Evolutionary conservation across 2,797 vertebrate genomes (phyloP).

Genomic region (Tolypeutes matacus): DNA sequence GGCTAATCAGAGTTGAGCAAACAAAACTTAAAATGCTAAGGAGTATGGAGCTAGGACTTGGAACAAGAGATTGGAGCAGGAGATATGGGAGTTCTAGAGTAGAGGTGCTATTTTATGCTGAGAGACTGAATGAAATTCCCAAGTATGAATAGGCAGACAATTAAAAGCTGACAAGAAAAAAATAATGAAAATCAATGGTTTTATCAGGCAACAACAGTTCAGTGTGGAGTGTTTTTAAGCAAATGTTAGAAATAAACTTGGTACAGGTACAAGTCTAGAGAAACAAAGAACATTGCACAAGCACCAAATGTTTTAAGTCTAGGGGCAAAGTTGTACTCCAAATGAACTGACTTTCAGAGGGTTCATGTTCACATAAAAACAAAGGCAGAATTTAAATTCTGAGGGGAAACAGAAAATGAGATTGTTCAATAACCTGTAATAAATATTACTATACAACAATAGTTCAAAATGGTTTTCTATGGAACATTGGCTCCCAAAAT

Average conservation of each 20-base stretch:
- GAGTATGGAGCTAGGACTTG: too few relatives aligned
- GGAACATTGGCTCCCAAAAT: background rate
- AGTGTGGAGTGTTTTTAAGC: background rate
- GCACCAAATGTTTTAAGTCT: background rate
- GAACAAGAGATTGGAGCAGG: too few relatives aligned
- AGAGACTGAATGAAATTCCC: background rate
- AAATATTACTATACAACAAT: background rate
- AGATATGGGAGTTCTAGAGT: background rate
- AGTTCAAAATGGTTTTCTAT: background rate
- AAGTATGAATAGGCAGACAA: background rate
- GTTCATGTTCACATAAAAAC: background rate
- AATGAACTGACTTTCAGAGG: background rate
- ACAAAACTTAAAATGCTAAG: too few relatives aligned
- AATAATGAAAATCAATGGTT: background rate
- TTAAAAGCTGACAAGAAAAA: background rate
- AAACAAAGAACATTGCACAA: background rate
- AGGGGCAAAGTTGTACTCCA: background rate
- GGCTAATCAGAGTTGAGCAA: conserved; percentile 30
- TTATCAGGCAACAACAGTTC: background rate
- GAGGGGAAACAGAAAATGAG: background rate
- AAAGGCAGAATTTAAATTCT: background rate
- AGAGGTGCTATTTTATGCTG: background rate
- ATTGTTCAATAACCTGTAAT: background rate
- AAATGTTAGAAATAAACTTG: background rate
- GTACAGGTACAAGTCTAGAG: background rate